Evolutionary conservation across 2,113 vertebrate species (phyloP), one percentile per base, ranked within the genome.

Genomic region (Polypterus senegalus): DNA sequence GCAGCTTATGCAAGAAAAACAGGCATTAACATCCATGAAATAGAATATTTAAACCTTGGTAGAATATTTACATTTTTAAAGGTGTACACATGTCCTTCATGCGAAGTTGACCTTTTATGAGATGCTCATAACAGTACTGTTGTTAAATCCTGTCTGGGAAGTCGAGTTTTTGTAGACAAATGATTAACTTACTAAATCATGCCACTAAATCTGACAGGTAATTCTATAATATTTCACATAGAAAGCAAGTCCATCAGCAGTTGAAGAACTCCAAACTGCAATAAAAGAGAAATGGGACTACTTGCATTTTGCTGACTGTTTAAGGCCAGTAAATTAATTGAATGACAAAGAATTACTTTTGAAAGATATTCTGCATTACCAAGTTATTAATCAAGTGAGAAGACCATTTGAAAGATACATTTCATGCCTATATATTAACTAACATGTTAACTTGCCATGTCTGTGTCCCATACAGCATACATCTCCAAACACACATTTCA

Each of bases 321-420:
- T 57, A 48, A 57, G 61, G 56, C 47, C 61, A 57, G 47, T 63
- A 43, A 45, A 54, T 53, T 63, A 46, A 48, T 4, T 63, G 53
- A 54, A 56, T 57, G 61, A 63, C 7, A 63, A 63, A 9, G 53
- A 63, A 57, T 10, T 57, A 43, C 46, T 63, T 47, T n/a, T 63
- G 9, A 63, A 63, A 46, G 61, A 63, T 63, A 27, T 63, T 46
- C 46, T 63, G 54, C 54, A n/a, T 9, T 63, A 56, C 54, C 61
- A 63, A n/a, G 61, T 63, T 46, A 63, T 63, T 3, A 63, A n/a
- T 63, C 46, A 54, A 48, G 61, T 63, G 46, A 46, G 27, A 6
- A 56, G 53, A 49, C 61, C 61, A 4, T 62, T 62, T 9, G 61
- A 62, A 62, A 62, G 61, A 53, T 62, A 27, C 27, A 27, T 27